phyloP scores from a whole-genome alignment of 2,888 invertebrate species.

The Latrodectus elegans region DNA sequence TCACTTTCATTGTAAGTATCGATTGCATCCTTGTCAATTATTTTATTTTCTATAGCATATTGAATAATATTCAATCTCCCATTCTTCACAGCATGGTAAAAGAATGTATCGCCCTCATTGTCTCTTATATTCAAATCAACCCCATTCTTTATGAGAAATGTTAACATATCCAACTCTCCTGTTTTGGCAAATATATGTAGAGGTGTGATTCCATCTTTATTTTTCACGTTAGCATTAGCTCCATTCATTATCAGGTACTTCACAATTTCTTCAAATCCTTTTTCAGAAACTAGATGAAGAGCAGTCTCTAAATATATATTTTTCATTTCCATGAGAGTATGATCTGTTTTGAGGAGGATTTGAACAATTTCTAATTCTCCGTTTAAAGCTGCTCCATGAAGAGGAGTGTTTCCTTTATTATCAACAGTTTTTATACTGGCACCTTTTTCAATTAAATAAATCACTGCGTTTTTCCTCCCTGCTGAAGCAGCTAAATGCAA shows the following conservation, averaged over 20 bases:
- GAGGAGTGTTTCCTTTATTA: constrained; percentile 6
- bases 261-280: background rate
- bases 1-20: too few relatives aligned
- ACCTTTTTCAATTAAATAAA: background rate
- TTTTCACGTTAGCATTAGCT: background rate
- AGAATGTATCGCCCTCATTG: background rate
- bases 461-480: background rate
- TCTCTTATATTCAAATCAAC: background rate
- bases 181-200: background rate
- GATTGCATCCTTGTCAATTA: background rate
- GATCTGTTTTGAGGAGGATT: background rate
- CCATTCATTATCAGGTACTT: background rate
- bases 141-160: background rate
- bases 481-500: background rate
- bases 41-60: background rate
- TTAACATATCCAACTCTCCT: background rate
- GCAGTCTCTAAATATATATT: background rate
- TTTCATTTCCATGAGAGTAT: background rate
- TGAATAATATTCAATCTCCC: background rate
- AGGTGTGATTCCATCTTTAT: constrained; percentile 4
- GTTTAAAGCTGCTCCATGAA: background rate
- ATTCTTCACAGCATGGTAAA: constrained; percentile 1
- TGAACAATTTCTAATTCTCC: constrained; percentile 1
- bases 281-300: background rate
- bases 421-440: background rate